Base-by-base conservation (phyloP, 2,113 vertebrate genomes). In the Perca fluviatilis region DNA sequence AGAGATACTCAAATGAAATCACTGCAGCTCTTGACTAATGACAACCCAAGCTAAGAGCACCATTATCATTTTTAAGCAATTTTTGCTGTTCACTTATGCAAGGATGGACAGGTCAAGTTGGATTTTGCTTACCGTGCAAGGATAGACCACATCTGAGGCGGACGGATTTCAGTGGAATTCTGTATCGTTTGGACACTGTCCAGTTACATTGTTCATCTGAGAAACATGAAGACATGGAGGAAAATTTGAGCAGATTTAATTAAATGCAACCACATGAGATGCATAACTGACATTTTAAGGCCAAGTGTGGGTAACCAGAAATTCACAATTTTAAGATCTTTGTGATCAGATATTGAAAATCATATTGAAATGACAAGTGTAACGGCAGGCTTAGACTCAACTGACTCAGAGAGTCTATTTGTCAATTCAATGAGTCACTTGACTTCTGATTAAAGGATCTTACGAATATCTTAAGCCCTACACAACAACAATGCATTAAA, bases 161-260 rank as follows among this genome's bases (percentile, higher is more conserved):
- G 62, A 76, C 3, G 27, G 53, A 67, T 87, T 90, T 84, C 76
- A 82, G 57, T 53, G 51, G 66, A 89, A 70, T 58, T 73, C 21
- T 27, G 46, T 68, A 63, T 73, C 68, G 54, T 77, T 71, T 91
- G 87, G 80, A 87, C 68, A 78, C 18, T 66, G 40, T 88, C 87
- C 83, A 91, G 74, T 76, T 65, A 46, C 83, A 67, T 83, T 88
- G 77, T 90, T 90, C 78, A 79, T 88, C 74, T 77, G 76, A 85
- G 47, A 75, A 80, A 86, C 77, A 84, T 61, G 68, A 80, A 75
- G 25, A 65, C 57, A 75, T 69, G 61, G 57, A 75, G 68, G 60
- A 86, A 88, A 89, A 90, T 82, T 83, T 87, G 76, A 81, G 64
- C 57, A 74, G 19, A 86, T 67, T 77, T 63, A 62, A 86, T 82